Evolutionary conservation across 2,113 vertebrate species (phyloP).

Genomic region (Poeciliopsis prolifica): DNA sequence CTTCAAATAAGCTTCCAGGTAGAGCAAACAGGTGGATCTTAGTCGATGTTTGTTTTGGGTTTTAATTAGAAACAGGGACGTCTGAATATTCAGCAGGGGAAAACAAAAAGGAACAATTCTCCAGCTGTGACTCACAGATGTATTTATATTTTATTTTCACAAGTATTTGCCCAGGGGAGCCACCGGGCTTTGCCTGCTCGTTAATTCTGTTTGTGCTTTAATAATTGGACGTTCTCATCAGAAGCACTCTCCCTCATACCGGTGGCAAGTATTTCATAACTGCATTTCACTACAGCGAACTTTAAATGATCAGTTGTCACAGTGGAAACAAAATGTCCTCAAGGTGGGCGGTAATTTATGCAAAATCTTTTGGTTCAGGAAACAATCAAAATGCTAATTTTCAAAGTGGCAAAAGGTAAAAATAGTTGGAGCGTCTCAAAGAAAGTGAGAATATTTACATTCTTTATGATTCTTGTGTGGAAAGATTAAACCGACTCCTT

Average conservation of each 20-base stretch:
- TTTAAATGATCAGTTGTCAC: background rate
- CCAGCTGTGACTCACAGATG: background rate
- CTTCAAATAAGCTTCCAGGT: background rate
- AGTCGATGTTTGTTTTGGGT: conserved; percentile 4
- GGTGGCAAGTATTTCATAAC: background rate
- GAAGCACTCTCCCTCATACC: background rate
- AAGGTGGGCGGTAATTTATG: background rate
- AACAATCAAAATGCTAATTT: background rate
- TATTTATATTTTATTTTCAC: conserved; percentile 1
- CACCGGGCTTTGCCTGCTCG: background rate
- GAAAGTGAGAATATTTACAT: background rate
- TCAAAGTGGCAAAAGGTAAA: background rate
- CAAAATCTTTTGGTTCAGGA: background rate
- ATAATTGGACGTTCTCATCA: background rate
- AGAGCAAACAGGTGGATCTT: background rate
- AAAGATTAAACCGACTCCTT: background rate
- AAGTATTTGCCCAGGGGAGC: background rate
- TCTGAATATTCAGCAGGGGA: background rate
- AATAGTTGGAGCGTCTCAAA: too few species aligned
- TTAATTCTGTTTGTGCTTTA: background rate
- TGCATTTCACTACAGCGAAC: background rate
- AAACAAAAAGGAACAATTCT: background rate
- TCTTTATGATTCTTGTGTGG: background rate
- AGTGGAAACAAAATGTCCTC: background rate
- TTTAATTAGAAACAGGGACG: background rate